These are phyloP conservation scores for Strigops habroptila DNA, from an alignment of 2,113 vertebrate species.

Conservation along the genomic window DNA sequence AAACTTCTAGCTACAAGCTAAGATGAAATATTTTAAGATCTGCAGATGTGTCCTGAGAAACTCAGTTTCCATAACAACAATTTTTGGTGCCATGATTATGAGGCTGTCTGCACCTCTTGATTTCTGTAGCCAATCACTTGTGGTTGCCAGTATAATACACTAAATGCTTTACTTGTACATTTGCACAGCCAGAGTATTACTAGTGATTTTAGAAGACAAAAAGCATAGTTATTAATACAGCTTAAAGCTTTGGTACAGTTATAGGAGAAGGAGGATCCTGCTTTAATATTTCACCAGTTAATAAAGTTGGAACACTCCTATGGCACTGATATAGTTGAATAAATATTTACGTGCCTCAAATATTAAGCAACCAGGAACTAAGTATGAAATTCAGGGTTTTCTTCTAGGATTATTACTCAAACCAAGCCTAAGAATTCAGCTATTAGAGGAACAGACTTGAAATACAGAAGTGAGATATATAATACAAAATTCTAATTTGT, in stretches of 20 bases:
- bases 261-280: background rate
- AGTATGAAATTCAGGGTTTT: background rate
- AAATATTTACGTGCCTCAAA: background rate
- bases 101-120: background rate
- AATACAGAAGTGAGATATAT: background rate
- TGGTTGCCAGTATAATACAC: background rate
- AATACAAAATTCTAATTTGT: background rate
- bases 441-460: background rate
- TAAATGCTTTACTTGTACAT: background rate
- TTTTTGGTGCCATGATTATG: background rate
- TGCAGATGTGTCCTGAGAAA: background rate
- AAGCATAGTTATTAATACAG: background rate
- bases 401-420: background rate
- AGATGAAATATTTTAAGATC: background rate
- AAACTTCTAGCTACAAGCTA: background rate
- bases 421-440: background rate
- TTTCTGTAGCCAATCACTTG: background rate
- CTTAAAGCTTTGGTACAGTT: background rate
- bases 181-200: background rate
- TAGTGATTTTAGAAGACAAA: background rate
- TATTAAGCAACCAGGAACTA: background rate
- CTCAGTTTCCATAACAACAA: constrained; percentile 19
- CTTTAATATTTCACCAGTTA: background rate
- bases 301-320: background rate
- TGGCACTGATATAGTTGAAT: background rate